Conservation (phyloP, 2,888 invertebrate species). For the Charanyca ferruginea region DNA sequence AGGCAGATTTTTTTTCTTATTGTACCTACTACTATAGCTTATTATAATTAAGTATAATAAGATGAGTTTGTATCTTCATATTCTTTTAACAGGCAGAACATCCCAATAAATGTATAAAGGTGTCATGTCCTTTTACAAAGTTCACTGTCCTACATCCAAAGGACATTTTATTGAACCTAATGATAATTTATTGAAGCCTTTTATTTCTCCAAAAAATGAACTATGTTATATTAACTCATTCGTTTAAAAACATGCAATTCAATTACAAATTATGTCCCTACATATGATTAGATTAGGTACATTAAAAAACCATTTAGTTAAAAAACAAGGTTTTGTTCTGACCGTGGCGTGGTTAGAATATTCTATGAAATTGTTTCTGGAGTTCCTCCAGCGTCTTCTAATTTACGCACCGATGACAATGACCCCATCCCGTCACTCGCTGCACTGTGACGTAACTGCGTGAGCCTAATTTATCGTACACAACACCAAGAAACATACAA, state of each 20-base stretch:
- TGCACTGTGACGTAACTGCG: conserved; percentile 68
- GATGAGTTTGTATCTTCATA: background rate
- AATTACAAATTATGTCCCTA: no score
- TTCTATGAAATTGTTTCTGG: conserved; percentile 19
- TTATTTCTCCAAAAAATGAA: no score
- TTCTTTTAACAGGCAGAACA: background rate
- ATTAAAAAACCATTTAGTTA: no score
- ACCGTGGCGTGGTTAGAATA: conserved; percentile 11
- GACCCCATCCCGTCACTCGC: conserved; percentile 72
- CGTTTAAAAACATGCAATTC: no score
- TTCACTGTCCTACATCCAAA: conserved; percentile 4
- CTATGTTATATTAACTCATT: no score
- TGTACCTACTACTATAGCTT: no score
- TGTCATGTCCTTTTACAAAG: background rate
- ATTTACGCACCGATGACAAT: conserved; percentile 74
- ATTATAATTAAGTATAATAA: conserved; percentile 1
- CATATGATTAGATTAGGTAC: no score
- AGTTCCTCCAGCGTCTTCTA: conserved; percentile 52
- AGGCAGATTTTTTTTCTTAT: conserved; percentile 14
- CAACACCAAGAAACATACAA: conserved; percentile 54
- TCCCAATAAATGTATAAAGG: background rate
- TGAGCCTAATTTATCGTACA: conserved; percentile 62
- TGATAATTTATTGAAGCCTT: no score
- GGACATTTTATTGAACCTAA: conserved; percentile 17
- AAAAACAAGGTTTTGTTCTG: background rate